Base-by-base conservation (phyloP, 2,113 vertebrate species). In the Amblyopsis rosae region DNA sequence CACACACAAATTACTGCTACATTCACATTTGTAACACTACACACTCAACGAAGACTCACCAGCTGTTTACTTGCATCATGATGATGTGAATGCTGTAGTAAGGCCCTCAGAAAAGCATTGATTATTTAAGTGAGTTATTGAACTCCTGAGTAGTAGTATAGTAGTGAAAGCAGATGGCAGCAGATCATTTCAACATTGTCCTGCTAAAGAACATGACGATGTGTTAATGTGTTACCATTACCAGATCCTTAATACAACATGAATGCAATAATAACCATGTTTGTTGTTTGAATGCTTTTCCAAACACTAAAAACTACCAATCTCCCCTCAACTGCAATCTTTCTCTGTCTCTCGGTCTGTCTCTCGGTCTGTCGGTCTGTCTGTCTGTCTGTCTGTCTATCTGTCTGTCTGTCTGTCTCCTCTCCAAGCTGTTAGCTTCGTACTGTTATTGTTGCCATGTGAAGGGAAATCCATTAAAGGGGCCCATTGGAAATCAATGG, bases 401-500 rank as follows among this genome's bases (percentile, higher is more conserved):
- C 5, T 6, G 0, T n/a, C 8, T 54, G 1, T 54, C 9, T 57
- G 55, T 54, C n/a, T 54, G 1, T n/a, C 35, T 59, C n/a, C 26
- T 17, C 33, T 47, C 49, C 9, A 49, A 46, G 51, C 63, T 65
- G 48, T 72, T 58, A 55, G 17, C 9, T 47, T 50, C 32, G 17
- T 49, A 51, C 8, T 17, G 16, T 45, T 10, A 10, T 15, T 76
- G 69, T 60, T 63, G 68, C 51, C 48, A 35, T 55, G 54, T 13
- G 58, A 41, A 64, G 60, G 70, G 47, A 66, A 57, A 62, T 64
- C 72, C 78, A 82, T 78, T 73, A 75, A 6, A 48, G 54, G 46
- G 26, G 67, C 35, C 72, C 67, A 78, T 74, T 74, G 79, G 72
- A 75, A 72, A 80, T 72, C 82, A 66, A 76, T 81, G 55, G 1